Evolutionary conservation across 92 coral and sea anemone genomes (phyloP).

Genomic region (Epizoanthus ramosus): DNA sequence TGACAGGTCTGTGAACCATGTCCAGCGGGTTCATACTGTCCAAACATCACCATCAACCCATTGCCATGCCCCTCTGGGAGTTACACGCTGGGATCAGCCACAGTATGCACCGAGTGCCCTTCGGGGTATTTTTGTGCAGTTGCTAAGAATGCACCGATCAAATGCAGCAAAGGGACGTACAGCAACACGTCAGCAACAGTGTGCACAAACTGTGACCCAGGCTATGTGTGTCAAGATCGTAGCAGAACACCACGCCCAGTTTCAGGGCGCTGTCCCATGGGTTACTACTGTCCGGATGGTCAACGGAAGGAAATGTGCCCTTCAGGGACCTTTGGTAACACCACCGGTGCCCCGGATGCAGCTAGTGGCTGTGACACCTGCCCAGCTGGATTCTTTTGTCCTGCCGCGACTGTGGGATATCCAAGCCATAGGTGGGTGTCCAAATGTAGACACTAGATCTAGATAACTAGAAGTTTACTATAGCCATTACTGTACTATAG

Average conservation of each 20-base stretch:
- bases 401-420: conserved; percentile 85
- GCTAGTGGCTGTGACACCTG: conserved; percentile 83
- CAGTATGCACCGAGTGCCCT: conserved; percentile 85
- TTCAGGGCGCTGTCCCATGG: conserved; percentile 85
- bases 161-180: conserved; percentile 85
- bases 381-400: conserved; percentile 94
- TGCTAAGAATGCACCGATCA: conserved; percentile 64
- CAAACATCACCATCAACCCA: conserved; percentile 83
- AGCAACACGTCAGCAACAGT: conserved; percentile 80
- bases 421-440: conserved; percentile 74
- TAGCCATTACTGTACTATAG: too few relatives aligned
- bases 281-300: conserved; percentile 89
- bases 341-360: conserved; percentile 80
- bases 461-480: too few relatives aligned
- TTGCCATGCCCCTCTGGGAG: conserved; percentile 67
- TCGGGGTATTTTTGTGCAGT: conserved; percentile 80
- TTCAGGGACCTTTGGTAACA: conserved; percentile 90
- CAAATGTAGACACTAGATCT: too few relatives aligned
- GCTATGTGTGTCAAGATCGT: conserved; percentile 82
- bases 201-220: conserved; percentile 73
- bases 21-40: conserved; percentile 87
- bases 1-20: conserved; percentile 80
- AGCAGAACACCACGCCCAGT: conserved; percentile 80
- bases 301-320: conserved; percentile 73
- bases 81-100: conserved; percentile 82